Conservation (phyloP, 2,113 vertebrate genomes). For the Antigone vipio region DNA sequence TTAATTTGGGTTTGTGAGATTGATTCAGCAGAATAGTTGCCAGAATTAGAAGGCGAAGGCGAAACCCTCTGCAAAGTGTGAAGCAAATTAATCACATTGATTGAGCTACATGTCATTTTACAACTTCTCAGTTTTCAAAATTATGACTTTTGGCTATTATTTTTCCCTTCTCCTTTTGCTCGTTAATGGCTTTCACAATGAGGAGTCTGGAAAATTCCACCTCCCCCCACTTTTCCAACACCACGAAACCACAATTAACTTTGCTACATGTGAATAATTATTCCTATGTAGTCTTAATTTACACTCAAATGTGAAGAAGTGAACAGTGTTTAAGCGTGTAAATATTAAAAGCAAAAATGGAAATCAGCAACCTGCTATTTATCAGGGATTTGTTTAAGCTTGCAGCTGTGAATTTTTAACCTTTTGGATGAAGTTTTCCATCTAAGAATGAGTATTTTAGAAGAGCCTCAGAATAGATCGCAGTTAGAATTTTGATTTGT, state of each 20-base stretch:
- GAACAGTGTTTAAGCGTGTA: background rate
- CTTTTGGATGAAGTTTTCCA: background rate
- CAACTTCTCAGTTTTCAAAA: background rate
- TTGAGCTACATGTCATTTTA: constrained; percentile 21
- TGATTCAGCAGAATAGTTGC: constrained; percentile 28
- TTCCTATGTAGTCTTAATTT: background rate
- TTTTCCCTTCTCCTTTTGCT: constrained; percentile 15
- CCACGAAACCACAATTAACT: background rate
- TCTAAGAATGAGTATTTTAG: background rate
- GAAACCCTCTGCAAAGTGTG: background rate
- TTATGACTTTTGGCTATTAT: background rate
- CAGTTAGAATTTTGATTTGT: background rate
- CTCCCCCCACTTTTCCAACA: background rate
- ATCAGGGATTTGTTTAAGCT: background rate
- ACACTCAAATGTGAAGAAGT: background rate
- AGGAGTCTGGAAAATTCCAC: background rate
- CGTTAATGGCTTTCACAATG: background rate
- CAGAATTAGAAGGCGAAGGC: background rate
- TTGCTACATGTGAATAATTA: background rate
- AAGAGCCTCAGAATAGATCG: background rate
- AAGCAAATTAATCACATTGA: constrained; percentile 35
- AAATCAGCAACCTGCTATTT: background rate
- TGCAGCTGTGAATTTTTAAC: background rate
- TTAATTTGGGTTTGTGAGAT: constrained; percentile 10
- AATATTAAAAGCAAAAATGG: background rate